These are phyloP conservation scores for Flexamia atlantica DNA, from an alignment of 2,888 invertebrate species.

Conservation along the genomic window DNA sequence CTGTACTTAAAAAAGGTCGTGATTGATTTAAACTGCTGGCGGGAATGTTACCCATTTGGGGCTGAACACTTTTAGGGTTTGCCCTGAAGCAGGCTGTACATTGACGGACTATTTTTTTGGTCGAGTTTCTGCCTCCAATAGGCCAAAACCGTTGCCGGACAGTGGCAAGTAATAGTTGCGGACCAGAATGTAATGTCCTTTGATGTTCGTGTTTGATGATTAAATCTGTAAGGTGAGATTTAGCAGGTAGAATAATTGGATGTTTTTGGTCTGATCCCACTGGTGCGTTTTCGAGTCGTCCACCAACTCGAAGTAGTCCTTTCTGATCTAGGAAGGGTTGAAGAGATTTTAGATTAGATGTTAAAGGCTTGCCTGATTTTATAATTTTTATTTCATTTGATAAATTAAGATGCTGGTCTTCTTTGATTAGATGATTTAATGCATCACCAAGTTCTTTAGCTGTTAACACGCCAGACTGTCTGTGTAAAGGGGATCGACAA, in stretches of 20 bases:
- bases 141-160: constrained; percentile 68
- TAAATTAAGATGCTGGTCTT: no score
- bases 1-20: constrained; percentile 64
- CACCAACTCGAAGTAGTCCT: constrained; percentile 69
- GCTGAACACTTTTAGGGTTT: neutral
- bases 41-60: constrained; percentile 61
- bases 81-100: constrained; percentile 62
- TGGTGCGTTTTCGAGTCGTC: constrained; percentile 68
- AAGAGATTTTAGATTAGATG: no score
- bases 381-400: no score
- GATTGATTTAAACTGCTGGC: constrained; percentile 60
- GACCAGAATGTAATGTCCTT: constrained; percentile 63
- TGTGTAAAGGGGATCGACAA: no score
- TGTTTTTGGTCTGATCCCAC: constrained; percentile 68
- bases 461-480: no score
- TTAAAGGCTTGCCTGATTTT: no score
- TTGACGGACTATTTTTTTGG: constrained; percentile 63
- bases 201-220: no score
- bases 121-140: constrained; percentile 66
- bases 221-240: no score
- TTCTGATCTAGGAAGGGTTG: no score
- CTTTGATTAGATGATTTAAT: no score
- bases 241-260: constrained; percentile 70
- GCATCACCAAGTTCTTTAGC: no score
- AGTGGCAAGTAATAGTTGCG: constrained; percentile 66